phyloP scores from a whole-genome alignment of 2,113 vertebrate species.

The Macroglossus sobrinus region DNA sequence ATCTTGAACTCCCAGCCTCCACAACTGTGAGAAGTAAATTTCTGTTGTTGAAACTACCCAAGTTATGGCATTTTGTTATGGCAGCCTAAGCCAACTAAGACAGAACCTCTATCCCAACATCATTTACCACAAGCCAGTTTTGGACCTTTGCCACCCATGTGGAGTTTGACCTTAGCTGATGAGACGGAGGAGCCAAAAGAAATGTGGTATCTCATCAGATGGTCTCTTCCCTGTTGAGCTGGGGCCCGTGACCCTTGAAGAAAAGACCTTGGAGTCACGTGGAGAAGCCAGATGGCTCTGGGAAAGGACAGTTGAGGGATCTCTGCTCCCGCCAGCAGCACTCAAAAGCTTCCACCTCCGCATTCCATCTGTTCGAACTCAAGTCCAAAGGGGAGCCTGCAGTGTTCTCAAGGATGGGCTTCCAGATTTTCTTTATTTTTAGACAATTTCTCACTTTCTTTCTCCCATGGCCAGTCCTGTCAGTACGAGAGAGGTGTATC shows the following conservation, averaged over 20 bases:
- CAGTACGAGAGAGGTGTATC: neutral
- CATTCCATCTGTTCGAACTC: slow-evolving; percentile 57
- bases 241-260: neutral
- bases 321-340: neutral
- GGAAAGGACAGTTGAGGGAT: neutral
- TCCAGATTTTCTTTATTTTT: slow-evolving; percentile 50
- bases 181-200: neutral
- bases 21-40: neutral
- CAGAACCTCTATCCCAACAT: neutral
- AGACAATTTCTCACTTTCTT: slow-evolving; percentile 38
- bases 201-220: neutral
- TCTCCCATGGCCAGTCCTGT: slow-evolving; percentile 10
- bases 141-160: neutral
- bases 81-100: neutral
- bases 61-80: neutral
- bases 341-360: neutral
- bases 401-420: neutral
- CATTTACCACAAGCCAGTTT: too few species aligned
- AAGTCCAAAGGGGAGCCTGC: neutral
- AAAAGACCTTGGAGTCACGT: neutral
- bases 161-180: neutral
- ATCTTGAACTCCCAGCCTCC: neutral
- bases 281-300: neutral
- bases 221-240: neutral
- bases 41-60: neutral